Base-by-base conservation (phyloP, 1,140 invertebrate species). In the Coptotermes formosanus region DNA sequence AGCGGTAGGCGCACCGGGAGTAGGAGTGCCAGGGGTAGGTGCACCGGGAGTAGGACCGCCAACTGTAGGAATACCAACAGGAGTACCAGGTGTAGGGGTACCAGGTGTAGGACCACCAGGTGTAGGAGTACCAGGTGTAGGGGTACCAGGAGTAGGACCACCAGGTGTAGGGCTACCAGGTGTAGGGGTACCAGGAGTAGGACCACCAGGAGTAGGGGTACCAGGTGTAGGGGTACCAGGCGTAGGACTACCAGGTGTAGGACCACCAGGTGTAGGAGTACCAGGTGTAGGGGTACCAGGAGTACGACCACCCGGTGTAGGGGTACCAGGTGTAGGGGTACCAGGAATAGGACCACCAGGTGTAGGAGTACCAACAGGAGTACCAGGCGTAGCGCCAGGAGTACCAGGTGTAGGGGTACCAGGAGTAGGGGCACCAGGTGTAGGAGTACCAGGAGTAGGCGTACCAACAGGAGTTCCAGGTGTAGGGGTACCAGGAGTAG, bases 371-470 rank as follows among this genome's bases (percentile, higher is more conserved):
- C 82, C 69, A 25, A 86, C 82, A 23, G 43, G 84, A 69, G 85
- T 48, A 30, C 88, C 88, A 19, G 87, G 88, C 9, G 87, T 83
- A 21, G 88, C 88, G 88, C 43, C 43, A 81, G 87, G 87, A 69
- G 38, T 32, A 82, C 84, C 87, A 59, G 86, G 86, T 45, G 86
- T 59, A 84, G 86, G 85, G 8, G 19, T 52, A 85, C 32, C 44
- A 86, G 87, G 85, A 84, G 85, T 82, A 85, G 86, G 86, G 87
- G 48, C 45, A 86, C 85, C 85, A 38, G 87, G 87, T 82, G 87
- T 87, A 32, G 38, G 85, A 75, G 64, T 52, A 44, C 87, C 87
- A 25, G 87, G 88, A 11, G 84, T 84, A n/a, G 86, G 52, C 86
- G 23, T 75, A 30, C 82, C 69, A 25, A 86, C 55, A 6, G 44